Percentiles rank a stretch among this genome's conserved stretches.
phyloP scores from a whole-genome alignment of 2,888 invertebrate species.

The Tyria jacobaeae region DNA sequence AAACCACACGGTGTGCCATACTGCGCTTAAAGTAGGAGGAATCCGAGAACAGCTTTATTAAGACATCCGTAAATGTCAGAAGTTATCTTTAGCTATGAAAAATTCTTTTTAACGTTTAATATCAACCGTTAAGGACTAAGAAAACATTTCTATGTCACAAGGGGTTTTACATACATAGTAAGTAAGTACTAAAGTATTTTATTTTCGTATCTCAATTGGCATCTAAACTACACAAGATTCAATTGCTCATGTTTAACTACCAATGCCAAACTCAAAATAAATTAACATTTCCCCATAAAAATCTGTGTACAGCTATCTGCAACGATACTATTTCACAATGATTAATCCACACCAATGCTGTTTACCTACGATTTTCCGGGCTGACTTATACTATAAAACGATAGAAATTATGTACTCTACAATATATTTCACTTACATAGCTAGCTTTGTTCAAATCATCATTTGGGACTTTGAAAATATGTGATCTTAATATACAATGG shows the following conservation, averaged over 20 bases:
- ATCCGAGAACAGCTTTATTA: no score
- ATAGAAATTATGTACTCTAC: neutral
- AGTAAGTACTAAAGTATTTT: no score
- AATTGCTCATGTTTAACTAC: constrained; percentile 5
- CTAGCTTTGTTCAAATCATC: neutral
- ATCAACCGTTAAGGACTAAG: no score
- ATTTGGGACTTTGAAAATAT: neutral
- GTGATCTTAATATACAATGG: constrained; percentile 13
- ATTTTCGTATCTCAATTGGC: no score
- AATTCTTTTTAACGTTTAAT: no score
- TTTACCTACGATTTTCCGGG: constrained; percentile 72
- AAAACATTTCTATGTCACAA: no score
- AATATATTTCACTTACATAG: constrained; percentile 13
- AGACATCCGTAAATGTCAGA: no score
- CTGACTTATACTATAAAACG: constrained; percentile 30
- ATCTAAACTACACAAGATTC: neutral
- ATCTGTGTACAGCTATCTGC: constrained; percentile 61
- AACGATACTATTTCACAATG: constrained; percentile 67
- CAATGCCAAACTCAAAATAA: constrained; percentile 46
- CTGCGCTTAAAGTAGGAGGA: no score
- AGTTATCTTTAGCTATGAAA: no score
- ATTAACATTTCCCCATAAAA: constrained; percentile 63
- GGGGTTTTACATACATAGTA: no score
- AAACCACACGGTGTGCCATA: no score
- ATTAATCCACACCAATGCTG: constrained; percentile 74